Evolutionary conservation across 2,888 invertebrate genomes (phyloP).

Genomic region (Ophion slaviceki): DNA sequence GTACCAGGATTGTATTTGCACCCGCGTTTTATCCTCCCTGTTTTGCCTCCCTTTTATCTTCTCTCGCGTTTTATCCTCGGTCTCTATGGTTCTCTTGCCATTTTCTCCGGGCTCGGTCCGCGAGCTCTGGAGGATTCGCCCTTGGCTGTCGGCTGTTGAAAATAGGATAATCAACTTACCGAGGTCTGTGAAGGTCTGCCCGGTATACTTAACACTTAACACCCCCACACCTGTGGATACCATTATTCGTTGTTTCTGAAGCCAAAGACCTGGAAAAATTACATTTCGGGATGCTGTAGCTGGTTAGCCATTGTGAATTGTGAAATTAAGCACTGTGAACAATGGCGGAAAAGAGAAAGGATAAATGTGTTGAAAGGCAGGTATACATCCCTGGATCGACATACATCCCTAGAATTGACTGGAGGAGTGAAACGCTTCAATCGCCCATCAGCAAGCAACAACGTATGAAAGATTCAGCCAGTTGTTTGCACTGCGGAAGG

Average conservation of each 20-base stretch:
- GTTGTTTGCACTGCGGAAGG: background rate
- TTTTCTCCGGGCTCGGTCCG: slow-evolving; percentile 46
- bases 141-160: slow-evolving; percentile 58
- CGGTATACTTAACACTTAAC: slow-evolving; percentile 63
- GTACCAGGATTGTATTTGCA: slow-evolving; percentile 57
- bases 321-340: slow-evolving; percentile 49
- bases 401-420: background rate
- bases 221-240: slow-evolving; percentile 19
- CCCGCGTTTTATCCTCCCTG: slow-evolving; percentile 43
- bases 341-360: background rate
- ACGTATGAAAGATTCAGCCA: background rate
- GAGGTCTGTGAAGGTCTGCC: slow-evolving; percentile 39
- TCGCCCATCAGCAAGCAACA: background rate
- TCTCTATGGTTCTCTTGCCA: slow-evolving; percentile 37
- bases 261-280: slow-evolving; percentile 47
- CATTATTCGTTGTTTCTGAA: slow-evolving; percentile 35
- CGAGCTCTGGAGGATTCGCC: slow-evolving; percentile 55
- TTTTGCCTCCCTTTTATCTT: slow-evolving; percentile 55
- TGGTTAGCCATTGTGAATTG: slow-evolving; percentile 58
- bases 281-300: slow-evolving; percentile 47
- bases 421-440: background rate
- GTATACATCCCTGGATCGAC: too few species aligned
- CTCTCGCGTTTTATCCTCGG: slow-evolving; percentile 30
- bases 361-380: background rate
- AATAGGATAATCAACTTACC: slow-evolving; percentile 66